These are phyloP conservation scores for Zapornia atra DNA, from an alignment of 2,113 vertebrate species.

Conservation along the genomic window DNA sequence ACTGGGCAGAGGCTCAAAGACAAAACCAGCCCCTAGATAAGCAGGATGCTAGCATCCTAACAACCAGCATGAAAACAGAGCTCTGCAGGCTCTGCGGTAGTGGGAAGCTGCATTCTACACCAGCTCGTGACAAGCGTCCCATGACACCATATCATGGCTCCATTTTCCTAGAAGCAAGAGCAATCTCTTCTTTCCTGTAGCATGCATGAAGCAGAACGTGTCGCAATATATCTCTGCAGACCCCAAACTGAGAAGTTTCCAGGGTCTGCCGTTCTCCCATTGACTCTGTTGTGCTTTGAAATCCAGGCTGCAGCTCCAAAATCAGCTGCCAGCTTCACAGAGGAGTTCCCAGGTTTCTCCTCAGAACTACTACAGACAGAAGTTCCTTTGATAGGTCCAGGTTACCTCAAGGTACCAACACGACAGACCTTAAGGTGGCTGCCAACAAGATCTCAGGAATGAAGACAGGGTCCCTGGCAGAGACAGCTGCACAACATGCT, in stretches of 20 bases:
- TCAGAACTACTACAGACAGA: not conserved
- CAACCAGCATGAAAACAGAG: not conserved
- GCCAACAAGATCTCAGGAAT: not conserved
- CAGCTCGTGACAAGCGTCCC: not conserved
- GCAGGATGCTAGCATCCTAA: not conserved
- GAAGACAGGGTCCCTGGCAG: not conserved
- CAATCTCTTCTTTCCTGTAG: not conserved
- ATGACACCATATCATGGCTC: not conserved
- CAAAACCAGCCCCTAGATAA: not conserved
- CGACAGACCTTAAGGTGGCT: not conserved
- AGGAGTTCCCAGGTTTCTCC: not conserved
- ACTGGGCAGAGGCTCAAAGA: not conserved
- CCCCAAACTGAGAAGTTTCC: not conserved
- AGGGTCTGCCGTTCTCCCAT: not conserved
- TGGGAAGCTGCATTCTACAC: not conserved
- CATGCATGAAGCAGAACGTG: accelerated
- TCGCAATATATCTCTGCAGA: not conserved
- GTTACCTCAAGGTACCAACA: not conserved
- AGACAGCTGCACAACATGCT: not conserved
- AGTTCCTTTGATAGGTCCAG: not conserved
- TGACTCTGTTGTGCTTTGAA: not conserved
- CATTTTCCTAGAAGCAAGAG: not conserved
- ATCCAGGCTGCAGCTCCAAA: not conserved
- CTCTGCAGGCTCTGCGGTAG: not conserved
- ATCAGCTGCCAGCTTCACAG: not conserved